Evolutionary conservation across 2,888 invertebrate genomes (phyloP).

Genomic region (Orthonevra nobilis): DNA sequence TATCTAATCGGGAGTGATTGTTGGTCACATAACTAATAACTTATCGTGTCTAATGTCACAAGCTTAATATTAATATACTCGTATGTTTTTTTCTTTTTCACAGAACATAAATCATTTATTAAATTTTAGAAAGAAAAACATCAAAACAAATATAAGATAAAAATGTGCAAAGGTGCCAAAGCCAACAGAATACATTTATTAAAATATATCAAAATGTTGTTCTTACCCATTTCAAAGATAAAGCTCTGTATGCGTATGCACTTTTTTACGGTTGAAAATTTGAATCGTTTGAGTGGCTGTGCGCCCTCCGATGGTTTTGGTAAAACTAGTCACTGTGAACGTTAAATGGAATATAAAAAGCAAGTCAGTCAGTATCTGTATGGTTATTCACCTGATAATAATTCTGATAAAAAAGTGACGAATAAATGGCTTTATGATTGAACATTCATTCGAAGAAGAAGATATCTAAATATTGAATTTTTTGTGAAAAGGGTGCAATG

Average conservation of each 20-base stretch:
- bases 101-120: too few relatives aligned
- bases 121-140: conserved; percentile 1
- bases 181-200: conserved; percentile 35
- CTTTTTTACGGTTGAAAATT: background rate
- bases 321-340: conserved; percentile 7
- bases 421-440: too few relatives aligned
- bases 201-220: background rate
- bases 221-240: conserved; percentile 48
- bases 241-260: background rate
- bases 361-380: too few relatives aligned
- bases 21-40: background rate
- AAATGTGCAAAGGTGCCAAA: conserved; percentile 19
- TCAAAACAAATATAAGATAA: background rate
- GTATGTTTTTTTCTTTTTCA: background rate
- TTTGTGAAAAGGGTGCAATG: too few relatives aligned
- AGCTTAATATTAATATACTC: conserved; percentile 5
- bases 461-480: too few relatives aligned
- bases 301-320: background rate
- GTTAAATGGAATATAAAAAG: conserved; percentile 18
- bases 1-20: conserved; percentile 17
- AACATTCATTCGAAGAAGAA: too few relatives aligned
- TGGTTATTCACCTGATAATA: too few relatives aligned
- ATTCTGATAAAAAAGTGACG: too few relatives aligned
- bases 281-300: background rate
- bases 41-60: background rate